These are phyloP conservation scores for Tapera naevia DNA, from an alignment of 2,797 vertebrate genomes.

Conservation along the genomic window DNA sequence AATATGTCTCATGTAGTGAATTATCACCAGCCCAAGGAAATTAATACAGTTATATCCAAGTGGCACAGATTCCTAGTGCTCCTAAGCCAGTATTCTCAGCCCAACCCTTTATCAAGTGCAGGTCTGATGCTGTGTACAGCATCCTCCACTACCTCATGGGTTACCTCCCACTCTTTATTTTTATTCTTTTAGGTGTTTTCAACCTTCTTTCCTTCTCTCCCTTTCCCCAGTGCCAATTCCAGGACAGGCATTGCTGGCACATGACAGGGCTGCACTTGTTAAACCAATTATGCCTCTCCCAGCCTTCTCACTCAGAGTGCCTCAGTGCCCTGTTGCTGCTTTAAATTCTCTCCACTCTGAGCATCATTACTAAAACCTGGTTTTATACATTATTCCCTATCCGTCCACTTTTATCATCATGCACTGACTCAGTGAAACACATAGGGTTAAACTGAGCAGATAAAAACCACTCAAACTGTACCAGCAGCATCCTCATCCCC, in stretches of 20 bases:
- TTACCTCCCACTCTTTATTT: rapidly evolving
- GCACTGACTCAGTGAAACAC: neutral
- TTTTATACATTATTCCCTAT: neutral
- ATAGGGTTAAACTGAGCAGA: neutral
- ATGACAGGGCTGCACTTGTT: neutral
- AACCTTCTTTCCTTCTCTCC: neutral
- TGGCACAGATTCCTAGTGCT: neutral
- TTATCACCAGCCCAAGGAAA: neutral
- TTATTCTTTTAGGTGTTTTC: neutral
- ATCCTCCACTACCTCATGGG: neutral
- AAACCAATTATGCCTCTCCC: neutral
- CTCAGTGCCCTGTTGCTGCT: neutral
- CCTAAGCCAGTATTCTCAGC: neutral
- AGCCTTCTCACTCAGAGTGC: neutral
- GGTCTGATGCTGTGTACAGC: neutral
- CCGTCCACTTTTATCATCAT: neutral
- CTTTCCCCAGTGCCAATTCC: neutral
- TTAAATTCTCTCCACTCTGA: neutral
- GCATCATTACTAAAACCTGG: neutral
- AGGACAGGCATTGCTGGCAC: neutral
- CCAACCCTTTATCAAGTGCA: neutral
- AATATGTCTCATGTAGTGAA: rapidly evolving
- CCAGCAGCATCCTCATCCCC: neutral
- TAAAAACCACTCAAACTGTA: neutral
- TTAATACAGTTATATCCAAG: neutral